Evolutionary conservation across 2,888 invertebrate genomes (phyloP), one percentile per base, ranked within the genome.

Genomic region (Biston betularia): DNA sequence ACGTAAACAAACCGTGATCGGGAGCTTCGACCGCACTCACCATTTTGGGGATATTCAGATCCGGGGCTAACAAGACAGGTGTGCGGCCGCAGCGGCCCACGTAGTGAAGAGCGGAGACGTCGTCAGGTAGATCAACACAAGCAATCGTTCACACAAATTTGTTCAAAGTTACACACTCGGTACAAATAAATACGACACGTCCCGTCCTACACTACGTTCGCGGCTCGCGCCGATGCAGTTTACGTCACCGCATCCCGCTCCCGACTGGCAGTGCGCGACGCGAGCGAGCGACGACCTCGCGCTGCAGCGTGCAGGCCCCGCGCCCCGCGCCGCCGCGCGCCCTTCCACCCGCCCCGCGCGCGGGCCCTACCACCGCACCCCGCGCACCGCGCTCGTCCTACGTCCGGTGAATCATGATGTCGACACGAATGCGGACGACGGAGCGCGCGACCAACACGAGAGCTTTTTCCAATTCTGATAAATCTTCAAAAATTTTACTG

Each of bases 171-270:
- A 90, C 82, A 83, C 88, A 88, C 86, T 83, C 85, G 77, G 79
- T 80, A 88, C 86, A 88, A 44, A 71, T 70, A 71, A 86, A 84
- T 76, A 88, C 90, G 87, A 90, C 85, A 87, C 89, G 90, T 92
- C 90, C 90, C 92, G 93, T 90, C 88, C 93, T 90, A 92, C 92
- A 92, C 92, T 93, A 93, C 89, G 89, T 85, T 89, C 77, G 86
- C 90, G 92, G 93, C 91, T 88, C 87, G 84, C 88, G 92, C 92
- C 93, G 90, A 87, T 93, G 93, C 93, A 93, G 89, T 89, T 89
- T 91, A 92, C 94, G 93, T 92, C 93, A 93, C 93, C 93, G 93
- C 93, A 93, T 93, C 93, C 93, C 93, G 93, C 92, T 93, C 92
- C 92, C 90, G 92, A 93, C 93, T 93, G 92, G 85, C 90, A 72